Base-by-base conservation (phyloP, 2,797 vertebrate species). In the Platalea minor region DNA sequence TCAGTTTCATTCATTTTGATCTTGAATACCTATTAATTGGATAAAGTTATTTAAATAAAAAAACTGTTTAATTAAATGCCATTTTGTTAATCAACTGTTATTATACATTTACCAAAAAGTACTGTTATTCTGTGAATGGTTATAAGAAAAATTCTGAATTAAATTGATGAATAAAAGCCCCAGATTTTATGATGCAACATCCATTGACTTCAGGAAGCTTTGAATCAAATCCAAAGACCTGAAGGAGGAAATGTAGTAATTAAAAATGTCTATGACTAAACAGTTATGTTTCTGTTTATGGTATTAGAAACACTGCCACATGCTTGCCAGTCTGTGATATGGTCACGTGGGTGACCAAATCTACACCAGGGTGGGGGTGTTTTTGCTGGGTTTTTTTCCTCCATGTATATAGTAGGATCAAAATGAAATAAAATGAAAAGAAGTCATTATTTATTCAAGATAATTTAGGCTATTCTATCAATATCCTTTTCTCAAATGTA, bases 201-300 rank as follows among this genome's bases (percentile, higher is more conserved):
- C 60, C 51, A 72, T 25, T 83, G 45, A 72, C 33, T 93, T 82
- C n/a, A 61, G n/a, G 18, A 77, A 80, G 60, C 21, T 89, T 93
- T 94, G 92, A 89, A 93, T 20, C 8, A 1, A 67, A 82, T 89
- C 77, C 81, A 96, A 87, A 89, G 39, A 79, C 70, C 41, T 50
- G 89, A 87, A 94, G 64, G 64, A 93, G 46, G 68, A 91, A 91
- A 85, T 53, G 29, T 29, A 89, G 39, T 48, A 76, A 85, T 85
- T 85, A 23, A 80, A 85, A 92, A 85, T 88, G 26, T 67, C 84
- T 95, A 63, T 91, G 75, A 91, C 72, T 94, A 85, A 85, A 92
- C 60, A 89, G 53, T 83, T 85, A 64, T 84, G 46, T 77, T 80
- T 94, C 64, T 96, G 57, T 92, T 96, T 88, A 69, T 75, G 61